These are phyloP conservation scores for Aspidoscelis tigris DNA, from an alignment of 2,113 vertebrate genomes.

Conservation along the genomic window DNA sequence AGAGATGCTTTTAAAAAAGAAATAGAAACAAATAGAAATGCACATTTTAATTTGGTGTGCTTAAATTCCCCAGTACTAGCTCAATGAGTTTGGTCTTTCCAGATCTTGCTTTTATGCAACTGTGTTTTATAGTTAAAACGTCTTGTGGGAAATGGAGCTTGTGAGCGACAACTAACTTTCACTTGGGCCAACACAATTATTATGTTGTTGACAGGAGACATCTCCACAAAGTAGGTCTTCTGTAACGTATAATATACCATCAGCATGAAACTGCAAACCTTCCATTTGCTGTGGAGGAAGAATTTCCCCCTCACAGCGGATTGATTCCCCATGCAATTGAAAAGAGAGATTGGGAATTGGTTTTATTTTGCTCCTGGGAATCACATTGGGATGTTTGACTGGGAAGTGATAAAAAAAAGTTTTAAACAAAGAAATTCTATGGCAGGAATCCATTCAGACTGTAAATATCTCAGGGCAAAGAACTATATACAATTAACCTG, in stretches of 20 bases:
- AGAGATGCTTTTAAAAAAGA: background rate
- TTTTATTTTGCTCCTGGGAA: too few relatives aligned
- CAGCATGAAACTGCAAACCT: slow-evolving; percentile 17
- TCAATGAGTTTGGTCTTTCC: background rate
- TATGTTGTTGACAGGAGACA: background rate
- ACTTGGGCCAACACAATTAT: background rate
- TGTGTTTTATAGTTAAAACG: background rate
- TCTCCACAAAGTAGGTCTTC: slow-evolving; percentile 19
- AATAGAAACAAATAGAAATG: background rate
- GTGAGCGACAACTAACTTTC: background rate
- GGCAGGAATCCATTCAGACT: too few relatives aligned
- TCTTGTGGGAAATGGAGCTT: background rate
- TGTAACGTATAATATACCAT: slow-evolving; percentile 18
- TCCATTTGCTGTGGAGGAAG: background rate
- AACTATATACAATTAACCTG: too few relatives aligned
- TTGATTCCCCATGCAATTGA: background rate
- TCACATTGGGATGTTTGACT: too few relatives aligned
- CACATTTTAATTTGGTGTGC: background rate
- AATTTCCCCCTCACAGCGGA: slow-evolving; percentile 11
- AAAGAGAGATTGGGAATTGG: slow-evolving; percentile 1
- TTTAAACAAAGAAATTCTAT: too few relatives aligned
- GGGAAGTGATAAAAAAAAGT: too few relatives aligned
- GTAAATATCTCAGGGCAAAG: too few relatives aligned
- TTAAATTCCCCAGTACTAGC: background rate
- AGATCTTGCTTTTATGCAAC: background rate